phyloP scores from a whole-genome alignment of 1,140 invertebrate genomes.

The Heliconius melpomene region DNA sequence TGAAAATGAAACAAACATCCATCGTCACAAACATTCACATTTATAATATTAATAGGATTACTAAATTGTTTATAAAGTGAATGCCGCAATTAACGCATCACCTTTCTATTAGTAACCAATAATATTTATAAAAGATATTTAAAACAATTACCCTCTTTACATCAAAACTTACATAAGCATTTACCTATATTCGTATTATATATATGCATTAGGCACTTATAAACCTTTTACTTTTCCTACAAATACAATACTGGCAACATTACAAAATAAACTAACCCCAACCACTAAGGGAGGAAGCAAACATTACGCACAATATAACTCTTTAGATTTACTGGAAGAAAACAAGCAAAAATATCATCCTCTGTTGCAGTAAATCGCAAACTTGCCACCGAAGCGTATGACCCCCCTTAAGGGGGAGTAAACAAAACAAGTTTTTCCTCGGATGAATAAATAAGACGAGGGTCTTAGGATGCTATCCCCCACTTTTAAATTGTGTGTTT shows the following conservation, averaged over 20 bases:
- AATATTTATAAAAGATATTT: too few relatives aligned
- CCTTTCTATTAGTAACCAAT: too few relatives aligned
- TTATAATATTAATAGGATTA: too few relatives aligned
- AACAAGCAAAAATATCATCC: slow-evolving; percentile 67
- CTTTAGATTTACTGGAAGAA: slow-evolving; percentile 55
- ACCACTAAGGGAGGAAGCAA: slow-evolving; percentile 27
- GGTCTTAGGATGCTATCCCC: slow-evolving; percentile 67
- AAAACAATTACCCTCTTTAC: too few relatives aligned
- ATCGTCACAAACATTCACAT: too few relatives aligned
- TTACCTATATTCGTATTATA: too few relatives aligned
- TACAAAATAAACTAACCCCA: background rate
- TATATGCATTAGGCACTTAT: background rate
- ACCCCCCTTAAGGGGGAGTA: slow-evolving; percentile 64
- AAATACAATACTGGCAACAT: background rate
- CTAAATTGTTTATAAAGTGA: too few relatives aligned
- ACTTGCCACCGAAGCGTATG: slow-evolving; percentile 59
- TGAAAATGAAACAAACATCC: too few relatives aligned
- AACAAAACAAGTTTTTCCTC: slow-evolving; percentile 79
- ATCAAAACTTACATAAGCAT: too few relatives aligned
- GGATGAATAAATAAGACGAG: slow-evolving; percentile 80
- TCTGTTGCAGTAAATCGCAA: slow-evolving; percentile 62
- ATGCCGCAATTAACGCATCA: too few relatives aligned
- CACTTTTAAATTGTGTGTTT: slow-evolving; percentile 66
- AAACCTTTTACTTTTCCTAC: background rate
- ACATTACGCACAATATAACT: slow-evolving; percentile 40